A percentile compares a stretch with the other conserved stretches of the same genome.
These are phyloP conservation scores for Morpho achilles DNA, from an alignment of 2,888 invertebrate genomes.

Conservation along the genomic window DNA sequence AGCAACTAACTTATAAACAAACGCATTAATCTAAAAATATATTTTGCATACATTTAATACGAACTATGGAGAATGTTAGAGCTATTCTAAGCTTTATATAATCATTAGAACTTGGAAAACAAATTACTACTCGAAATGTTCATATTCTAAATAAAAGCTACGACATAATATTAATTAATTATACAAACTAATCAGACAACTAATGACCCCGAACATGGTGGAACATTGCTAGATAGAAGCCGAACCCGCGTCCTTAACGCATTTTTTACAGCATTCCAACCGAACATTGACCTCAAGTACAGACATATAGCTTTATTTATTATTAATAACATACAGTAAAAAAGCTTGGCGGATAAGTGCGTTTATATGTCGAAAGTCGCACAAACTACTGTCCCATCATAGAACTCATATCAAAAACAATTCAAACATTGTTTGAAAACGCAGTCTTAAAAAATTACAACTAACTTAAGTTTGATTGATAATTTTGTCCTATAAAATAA, in stretches of 20 bases:
- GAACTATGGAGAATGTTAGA: no score
- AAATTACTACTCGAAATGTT: slow-evolving; percentile 3
- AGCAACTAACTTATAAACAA: no score
- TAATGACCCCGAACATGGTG: slow-evolving; percentile 50
- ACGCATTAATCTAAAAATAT: no score
- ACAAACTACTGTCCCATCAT: slow-evolving; percentile 9
- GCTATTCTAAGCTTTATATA: no score
- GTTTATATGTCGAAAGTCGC: slow-evolving; percentile 40
- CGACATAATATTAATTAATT: slow-evolving; percentile 27
- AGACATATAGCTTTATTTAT: slow-evolving; percentile 66
- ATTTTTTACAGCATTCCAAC: slow-evolving; percentile 71
- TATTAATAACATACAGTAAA: slow-evolving; percentile 66
- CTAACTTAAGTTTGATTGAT: no score
- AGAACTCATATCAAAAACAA: slow-evolving; percentile 1
- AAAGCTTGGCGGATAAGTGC: slow-evolving; percentile 58
- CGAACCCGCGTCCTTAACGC: slow-evolving; percentile 64
- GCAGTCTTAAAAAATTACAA: not conserved
- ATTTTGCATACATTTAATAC: no score
- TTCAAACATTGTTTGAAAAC: not conserved
- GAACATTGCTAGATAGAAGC: slow-evolving; percentile 51
- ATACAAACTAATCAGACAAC: slow-evolving; percentile 47
- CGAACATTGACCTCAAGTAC: slow-evolving; percentile 68
- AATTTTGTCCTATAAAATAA: no score
- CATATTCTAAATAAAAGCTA: slow-evolving; percentile 4
- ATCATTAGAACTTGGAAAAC: not conserved